Base-by-base conservation (phyloP, 2,113 vertebrate genomes). In the Ciconia stormi region DNA sequence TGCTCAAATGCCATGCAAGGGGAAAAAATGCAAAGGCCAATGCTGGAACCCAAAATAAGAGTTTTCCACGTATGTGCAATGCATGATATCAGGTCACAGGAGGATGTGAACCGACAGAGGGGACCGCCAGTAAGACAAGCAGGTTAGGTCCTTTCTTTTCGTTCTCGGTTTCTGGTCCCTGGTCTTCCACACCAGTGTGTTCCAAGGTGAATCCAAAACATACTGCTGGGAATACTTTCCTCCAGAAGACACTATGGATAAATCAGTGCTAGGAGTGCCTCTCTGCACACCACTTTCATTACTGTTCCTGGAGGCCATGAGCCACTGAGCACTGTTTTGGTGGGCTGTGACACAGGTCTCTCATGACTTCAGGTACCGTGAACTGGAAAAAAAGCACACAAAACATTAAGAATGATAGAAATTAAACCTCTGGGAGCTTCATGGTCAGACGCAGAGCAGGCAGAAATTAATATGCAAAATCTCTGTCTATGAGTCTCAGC, bases 81-180 rank as follows among this genome's bases (percentile, higher is more conserved):
- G 32, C 17, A 21, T 58, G 21, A 52, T 21, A 47, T 6, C 23
- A 50, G n/a, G 11, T 25, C 27, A 40, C 26, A n/a, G 23, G 15
- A 55, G 40, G 16, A 15, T 46, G 12, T 40, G 16, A 84, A 38
- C 2, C 0, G 0, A 12, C 9, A 71, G n/a, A 42, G 3, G 3
- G 9, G 7, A 47, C 14, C 3, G 0, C 3, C 42, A 67, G 27
- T 27, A 47, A 36, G 10, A 56, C 13, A 47, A 52, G 58, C 2
- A 53, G 22, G 32, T n/a, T 29, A 70, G 5, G 11, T 77, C 13
- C 3, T 52, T 62, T 56, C 16, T 58, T 67, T 80, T 34, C 1
- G 0, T 53, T 87, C 14, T 44, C 15, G 16, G 8, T 61, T 86
- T 82, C 27, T 85, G 16, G 2, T 49, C 7, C 3, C 30, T 8